Conservation (phyloP, 2,888 invertebrate species). For the Scaptomyza parva region DNA sequence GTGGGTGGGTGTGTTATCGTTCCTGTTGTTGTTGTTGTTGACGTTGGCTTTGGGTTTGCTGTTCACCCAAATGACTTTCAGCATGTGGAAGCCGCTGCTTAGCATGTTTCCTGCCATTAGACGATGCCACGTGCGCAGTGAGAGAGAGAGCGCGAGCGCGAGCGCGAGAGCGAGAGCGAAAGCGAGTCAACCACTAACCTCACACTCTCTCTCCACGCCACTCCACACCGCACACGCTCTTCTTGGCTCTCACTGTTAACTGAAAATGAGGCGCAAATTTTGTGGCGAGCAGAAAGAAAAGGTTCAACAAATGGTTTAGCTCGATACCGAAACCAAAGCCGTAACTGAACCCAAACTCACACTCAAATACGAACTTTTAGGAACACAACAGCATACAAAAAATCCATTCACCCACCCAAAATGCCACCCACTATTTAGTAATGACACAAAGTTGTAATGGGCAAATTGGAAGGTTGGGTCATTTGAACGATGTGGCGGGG, state of each 20-base stretch:
- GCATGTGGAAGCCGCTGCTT: slow-evolving; percentile 79
- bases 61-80: slow-evolving; percentile 73
- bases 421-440: slow-evolving; percentile 73
- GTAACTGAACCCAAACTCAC: slow-evolving; percentile 40
- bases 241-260: slow-evolving; percentile 21
- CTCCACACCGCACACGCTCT: slow-evolving; percentile 1
- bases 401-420: slow-evolving; percentile 4
- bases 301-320: slow-evolving; percentile 81
- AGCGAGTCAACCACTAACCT: slow-evolving; percentile 12
- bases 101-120: slow-evolving; percentile 78
- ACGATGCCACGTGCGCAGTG: slow-evolving; percentile 71
- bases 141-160: slow-evolving; percentile 33
- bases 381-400: neutral
- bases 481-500: neutral
- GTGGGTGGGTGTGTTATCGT: slow-evolving; percentile 42
- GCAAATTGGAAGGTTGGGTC: neutral
- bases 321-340: slow-evolving; percentile 56
- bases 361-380: slow-evolving; percentile 3
- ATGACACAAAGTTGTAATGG: slow-evolving; percentile 68
- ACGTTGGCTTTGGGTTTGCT: slow-evolving; percentile 31
- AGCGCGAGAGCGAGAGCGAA: slow-evolving; percentile 28
- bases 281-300: slow-evolving; percentile 70
- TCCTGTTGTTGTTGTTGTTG: slow-evolving; percentile 1
- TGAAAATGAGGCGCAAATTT: slow-evolving; percentile 81
- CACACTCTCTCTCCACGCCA: slow-evolving; percentile 3